Percentiles rank a stretch among this genome's conserved stretches.
Evolutionary conservation across 2,797 vertebrate genomes (phyloP).

Genomic region (Gymnothorax javanicus): DNA sequence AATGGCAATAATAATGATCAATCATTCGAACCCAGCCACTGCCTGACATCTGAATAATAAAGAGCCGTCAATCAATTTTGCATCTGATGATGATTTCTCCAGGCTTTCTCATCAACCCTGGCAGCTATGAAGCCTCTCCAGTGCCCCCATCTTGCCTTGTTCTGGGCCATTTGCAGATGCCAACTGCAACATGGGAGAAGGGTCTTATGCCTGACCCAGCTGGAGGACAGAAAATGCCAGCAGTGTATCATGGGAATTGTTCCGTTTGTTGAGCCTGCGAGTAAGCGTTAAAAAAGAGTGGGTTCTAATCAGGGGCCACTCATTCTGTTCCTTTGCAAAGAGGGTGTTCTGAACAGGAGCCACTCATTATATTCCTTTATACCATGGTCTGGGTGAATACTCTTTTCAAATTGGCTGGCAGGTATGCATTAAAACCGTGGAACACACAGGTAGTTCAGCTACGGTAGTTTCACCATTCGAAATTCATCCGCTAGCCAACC

Average conservation of each 20-base stretch:
- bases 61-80: background rate
- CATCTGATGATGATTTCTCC: background rate
- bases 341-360: too few species aligned
- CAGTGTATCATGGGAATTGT: background rate
- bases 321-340: too few species aligned
- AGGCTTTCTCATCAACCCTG: background rate
- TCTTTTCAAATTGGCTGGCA: too few species aligned
- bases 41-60: background rate
- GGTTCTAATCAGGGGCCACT: too few species aligned
- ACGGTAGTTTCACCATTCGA: too few species aligned
- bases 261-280: too few species aligned
- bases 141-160: background rate
- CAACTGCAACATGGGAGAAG: background rate
- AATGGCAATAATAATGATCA: background rate
- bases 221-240: constrained; percentile 11
- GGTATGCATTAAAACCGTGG: too few species aligned
- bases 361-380: too few species aligned
- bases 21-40: background rate
- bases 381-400: too few species aligned
- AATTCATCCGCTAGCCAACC: too few species aligned
- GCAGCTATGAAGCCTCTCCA: background rate
- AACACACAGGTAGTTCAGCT: too few species aligned
- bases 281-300: too few species aligned
- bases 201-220: background rate
- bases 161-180: background rate